These are phyloP conservation scores for Hippocampus mohnikei DNA, from an alignment of 2,113 vertebrate genomes.

Conservation along the genomic window DNA sequence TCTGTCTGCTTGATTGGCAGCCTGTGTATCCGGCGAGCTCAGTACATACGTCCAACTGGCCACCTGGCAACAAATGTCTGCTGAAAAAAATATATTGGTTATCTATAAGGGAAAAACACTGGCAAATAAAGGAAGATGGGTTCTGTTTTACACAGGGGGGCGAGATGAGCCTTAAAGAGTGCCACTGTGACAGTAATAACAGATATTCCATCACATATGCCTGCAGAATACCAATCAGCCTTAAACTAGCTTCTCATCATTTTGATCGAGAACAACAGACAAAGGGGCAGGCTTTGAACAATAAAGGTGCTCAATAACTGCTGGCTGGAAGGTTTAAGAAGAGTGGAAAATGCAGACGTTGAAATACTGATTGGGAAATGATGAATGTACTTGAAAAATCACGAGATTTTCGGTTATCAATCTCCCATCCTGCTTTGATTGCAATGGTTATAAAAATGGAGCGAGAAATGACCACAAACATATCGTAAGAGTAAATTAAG, in stretches of 20 bases:
- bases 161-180: constrained; percentile 22
- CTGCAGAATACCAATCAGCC: constrained; percentile 61
- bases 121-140: constrained; percentile 16
- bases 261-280: constrained; percentile 33
- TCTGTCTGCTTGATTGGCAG: constrained; percentile 45
- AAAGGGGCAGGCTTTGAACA: constrained; percentile 35
- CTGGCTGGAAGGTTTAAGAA: constrained; percentile 4
- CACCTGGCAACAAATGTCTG: constrained; percentile 9
- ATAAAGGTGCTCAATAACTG: constrained; percentile 2
- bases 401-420: background rate
- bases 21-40: constrained; percentile 26
- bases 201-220: constrained; percentile 41
- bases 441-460: background rate
- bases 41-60: constrained; percentile 4
- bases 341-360: background rate
- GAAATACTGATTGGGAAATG: constrained; percentile 14
- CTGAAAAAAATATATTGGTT: background rate
- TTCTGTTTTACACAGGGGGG: background rate
- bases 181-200: constrained; percentile 44
- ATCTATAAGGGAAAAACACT: constrained; percentile 5
- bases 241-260: constrained; percentile 40
- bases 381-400: background rate
- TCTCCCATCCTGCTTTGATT: background rate
- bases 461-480: background rate
- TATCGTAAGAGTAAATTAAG: background rate